Base-by-base conservation (phyloP, 2,113 vertebrate species). In the Cygnus buccinator region DNA sequence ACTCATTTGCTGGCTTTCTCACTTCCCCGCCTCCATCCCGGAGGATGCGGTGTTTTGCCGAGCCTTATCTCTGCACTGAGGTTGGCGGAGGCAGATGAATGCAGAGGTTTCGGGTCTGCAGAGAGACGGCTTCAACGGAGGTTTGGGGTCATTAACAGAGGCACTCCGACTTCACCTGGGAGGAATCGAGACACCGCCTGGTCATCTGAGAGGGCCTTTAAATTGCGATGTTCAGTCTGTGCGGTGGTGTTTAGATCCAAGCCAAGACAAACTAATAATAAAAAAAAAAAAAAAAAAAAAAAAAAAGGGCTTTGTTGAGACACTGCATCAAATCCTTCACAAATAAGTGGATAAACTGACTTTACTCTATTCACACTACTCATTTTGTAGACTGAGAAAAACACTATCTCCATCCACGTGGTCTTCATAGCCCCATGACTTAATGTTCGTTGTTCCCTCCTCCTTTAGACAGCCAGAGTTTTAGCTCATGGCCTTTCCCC, bases 1-100 rank as follows among this genome's bases (percentile, higher is more conserved):
- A 97, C 67, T 97, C 95, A 96, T 79, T 80, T 76, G 31, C 79
- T 91, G 86, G 70, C 89, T 93, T 92, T 93, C 96, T 95, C 86
- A 72, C 95, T 94, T 65, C 61, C 12, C 90, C 94, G 78, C 95
- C 96, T 96, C 96, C 95, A 67, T 89, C 70, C 90, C 12, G 80
- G 76, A 95, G 95, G 90, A 97, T 94, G 92, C 29, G 2, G 85
- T 81, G 92, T 92, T 95, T 78, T 95, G 87, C 61, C 3, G 58
- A 93, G 66, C 14, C 74, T 71, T 94, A 59, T 92, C 92, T 92
- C 92, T 87, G 94, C 94, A 31, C 68, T 25, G 82, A 72, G 93
- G 58, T 20, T 90, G 93, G 85, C 87, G 90, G 82, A 93, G 89
- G 87, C 94, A 96, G 94, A 94, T 74, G 95, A 95, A 93, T 84